Base-by-base conservation (phyloP, 1,140 invertebrate species). In the Drosophila teissieri region DNA sequence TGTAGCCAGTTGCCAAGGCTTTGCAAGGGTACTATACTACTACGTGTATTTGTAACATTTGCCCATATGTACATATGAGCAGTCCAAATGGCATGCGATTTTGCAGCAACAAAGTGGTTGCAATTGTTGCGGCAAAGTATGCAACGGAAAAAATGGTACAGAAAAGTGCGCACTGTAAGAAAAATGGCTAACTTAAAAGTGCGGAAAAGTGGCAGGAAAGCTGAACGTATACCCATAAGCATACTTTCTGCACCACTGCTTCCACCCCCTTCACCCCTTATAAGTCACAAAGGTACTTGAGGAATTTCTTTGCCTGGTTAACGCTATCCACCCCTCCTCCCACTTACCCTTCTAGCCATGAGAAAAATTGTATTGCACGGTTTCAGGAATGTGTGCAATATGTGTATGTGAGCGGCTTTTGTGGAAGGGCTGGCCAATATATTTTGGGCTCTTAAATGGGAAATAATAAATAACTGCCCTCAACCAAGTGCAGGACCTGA, bases 241-340 rank as follows among this genome's bases (percentile, higher is more conserved):
- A 72, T 58, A 55, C 48, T 68, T 63, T 67, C 45, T 24, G 22
- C 48, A 55, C 77, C 63, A 60, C 56, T 64, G 55, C 46, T n/a
- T n/a, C n/a, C n/a, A 15, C 53, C 36, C 52, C 39, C 15, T 10
- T 24, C 60, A 42, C 46, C 24, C 15, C n/a, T 39, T 63, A 73
- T 63, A 55, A 81, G 74, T 69, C 55, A 44, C 55, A 68, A 58
- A 72, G 79, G 75, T 73, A 73, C 83, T 83, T 69, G 51, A 60
- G 60, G 84, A 77, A 89, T 86, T 86, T 62, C 76, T 77, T 67
- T 79, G 84, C 62, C 75, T 80, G 83, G 80, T 86, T 88, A 62
- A 69, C 83, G 57, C 53, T 31, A 17, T n/a, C 22, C 22, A 31
- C 37, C 37, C 7, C 37, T 7, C 49, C 44, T 34, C 31, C 48